Base-by-base conservation (phyloP, 2,797 vertebrate genomes). In the Chelon auratus region DNA sequence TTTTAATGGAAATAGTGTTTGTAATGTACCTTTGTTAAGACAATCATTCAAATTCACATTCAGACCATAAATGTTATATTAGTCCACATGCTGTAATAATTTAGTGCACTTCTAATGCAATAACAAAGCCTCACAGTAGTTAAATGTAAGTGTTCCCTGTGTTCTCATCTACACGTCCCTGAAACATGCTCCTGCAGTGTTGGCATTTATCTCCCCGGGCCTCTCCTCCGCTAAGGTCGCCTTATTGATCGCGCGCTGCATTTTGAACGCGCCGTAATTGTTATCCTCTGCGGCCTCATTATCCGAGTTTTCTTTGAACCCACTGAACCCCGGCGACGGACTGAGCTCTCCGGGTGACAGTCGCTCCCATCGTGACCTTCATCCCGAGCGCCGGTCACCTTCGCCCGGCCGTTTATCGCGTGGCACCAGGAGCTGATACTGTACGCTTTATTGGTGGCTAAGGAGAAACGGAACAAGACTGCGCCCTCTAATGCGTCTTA, bases 401-500 rank as follows among this genome's bases (percentile, higher is more conserved):
- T 39, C 36, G 3, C 70, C 55, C 18, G 13, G 56, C 4, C 30
- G 30, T 55, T 62, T 56, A 71, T 55, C 40, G 2, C 1, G 20
- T 33, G 22, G 10, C 52, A 53, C 57, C 62, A 20, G n/a, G 54
- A 6, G 33, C n/a, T 18, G 6, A 47, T n/a, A 52, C 4, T n/a
- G 10, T 15, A 13, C 37, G 60, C 53, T 9, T 7, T 36, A 43
- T 57, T 51, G 52, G 43, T 45, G 0, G n/a, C 6, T 9, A 2
- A 0, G 3, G 17, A 17, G 59, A 6, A 61, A 22, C 51, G 24
- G 67, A 48, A 37, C 40, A 40, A 20, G 54, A 64, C 61, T 24
- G n/a, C 55, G 22, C 22, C 68, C 43, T 71, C 56, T 26, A 26
- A 54, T 43, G 26, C 67, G 17, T 55, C 66, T 85, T 80, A 79